A percentile compares a stretch with the other conserved stretches of the same genome.
Evolutionary conservation across 2,797 vertebrate genomes (phyloP).

Genomic region (Synanceia verrucosa): DNA sequence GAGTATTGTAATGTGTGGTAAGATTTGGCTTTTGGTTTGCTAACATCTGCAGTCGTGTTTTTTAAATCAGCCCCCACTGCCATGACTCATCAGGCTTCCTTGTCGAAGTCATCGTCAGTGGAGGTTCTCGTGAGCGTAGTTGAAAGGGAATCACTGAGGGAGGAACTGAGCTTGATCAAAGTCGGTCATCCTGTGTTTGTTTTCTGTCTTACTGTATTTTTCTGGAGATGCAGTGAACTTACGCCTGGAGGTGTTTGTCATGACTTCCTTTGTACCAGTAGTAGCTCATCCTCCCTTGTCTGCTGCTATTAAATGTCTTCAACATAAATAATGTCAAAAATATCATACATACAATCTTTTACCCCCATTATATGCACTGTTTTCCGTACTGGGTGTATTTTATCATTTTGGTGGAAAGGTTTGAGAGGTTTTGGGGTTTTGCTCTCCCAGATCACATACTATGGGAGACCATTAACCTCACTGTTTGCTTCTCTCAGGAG

Average conservation of each 20-base stretch:
- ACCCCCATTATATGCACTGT: conserved; percentile 1
- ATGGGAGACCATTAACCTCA: conserved; percentile 36
- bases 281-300: conserved; percentile 27
- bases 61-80: conserved; percentile 29
- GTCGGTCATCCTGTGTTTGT: conserved; percentile 47
- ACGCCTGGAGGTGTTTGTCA: conserved; percentile 26
- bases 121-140: conserved; percentile 34
- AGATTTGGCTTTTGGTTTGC: conserved; percentile 49
- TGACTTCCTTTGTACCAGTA: conserved; percentile 21
- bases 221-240: conserved; percentile 13
- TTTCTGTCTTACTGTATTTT: conserved; percentile 10
- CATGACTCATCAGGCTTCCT: conserved; percentile 41
- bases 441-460: not conserved
- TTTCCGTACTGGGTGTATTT: conserved; percentile 18
- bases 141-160: conserved; percentile 63
- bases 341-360: not conserved
- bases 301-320: not conserved
- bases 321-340: conserved; percentile 5
- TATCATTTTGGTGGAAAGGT: conserved; percentile 5
- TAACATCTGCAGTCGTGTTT: conserved; percentile 50
- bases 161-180: conserved; percentile 52
- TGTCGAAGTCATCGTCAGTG: conserved; percentile 22
- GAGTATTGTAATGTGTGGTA: conserved; percentile 17
- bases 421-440: conserved; percentile 27
- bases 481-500: conserved; percentile 78